Conservation (phyloP, 2,113 vertebrate species). For the Python bivittatus region DNA sequence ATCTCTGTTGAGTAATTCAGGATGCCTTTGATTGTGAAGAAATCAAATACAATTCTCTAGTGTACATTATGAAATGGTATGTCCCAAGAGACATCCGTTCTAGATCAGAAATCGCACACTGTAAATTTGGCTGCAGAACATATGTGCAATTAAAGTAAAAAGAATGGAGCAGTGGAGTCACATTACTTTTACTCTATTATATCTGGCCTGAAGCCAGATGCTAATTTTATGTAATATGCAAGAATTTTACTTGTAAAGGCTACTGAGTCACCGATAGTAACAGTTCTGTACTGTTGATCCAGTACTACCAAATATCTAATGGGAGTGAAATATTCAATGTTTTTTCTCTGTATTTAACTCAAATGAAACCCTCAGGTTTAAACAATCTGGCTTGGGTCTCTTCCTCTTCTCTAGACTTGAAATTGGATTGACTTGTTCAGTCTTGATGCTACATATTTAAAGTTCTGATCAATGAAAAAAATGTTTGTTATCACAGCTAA, state of each 20-base stretch:
- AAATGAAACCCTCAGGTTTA: not conserved
- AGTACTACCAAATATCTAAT: not conserved
- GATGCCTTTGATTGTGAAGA: not conserved
- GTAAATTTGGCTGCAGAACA: not conserved
- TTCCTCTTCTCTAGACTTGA: not conserved
- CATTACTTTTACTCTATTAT: not conserved
- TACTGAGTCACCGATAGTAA: not conserved
- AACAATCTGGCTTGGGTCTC: not conserved
- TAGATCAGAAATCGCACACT: not conserved
- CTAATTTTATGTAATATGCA: not conserved
- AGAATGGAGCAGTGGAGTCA: not conserved
- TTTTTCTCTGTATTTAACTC: not conserved
- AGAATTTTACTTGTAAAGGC: not conserved
- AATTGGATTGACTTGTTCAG: not conserved
- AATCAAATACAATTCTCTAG: not conserved
- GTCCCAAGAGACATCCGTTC: not conserved
- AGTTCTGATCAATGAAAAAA: conserved; percentile 44
- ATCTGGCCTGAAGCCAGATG: not conserved
- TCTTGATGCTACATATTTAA: not conserved
- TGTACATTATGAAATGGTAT: not conserved
- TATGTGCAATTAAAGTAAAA: not conserved
- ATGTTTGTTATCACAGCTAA: conserved; percentile 74
- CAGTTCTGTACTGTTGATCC: not conserved
- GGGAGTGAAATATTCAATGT: not conserved
- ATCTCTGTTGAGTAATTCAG: not conserved